Conservation (phyloP, 2,888 invertebrate genomes). For the Phoenoteleia sp. region DNA sequence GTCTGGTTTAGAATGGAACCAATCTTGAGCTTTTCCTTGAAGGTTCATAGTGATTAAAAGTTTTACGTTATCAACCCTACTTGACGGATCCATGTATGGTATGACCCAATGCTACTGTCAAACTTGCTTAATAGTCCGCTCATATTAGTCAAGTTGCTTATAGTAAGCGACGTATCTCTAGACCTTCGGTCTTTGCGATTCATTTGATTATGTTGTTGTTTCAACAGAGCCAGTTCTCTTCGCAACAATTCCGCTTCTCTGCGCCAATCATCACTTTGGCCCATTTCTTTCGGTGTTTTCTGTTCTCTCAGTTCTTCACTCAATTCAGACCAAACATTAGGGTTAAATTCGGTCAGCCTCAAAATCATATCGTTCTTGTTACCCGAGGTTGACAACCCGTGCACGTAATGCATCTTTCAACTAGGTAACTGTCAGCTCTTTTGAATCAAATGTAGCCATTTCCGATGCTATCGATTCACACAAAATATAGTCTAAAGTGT, state of each 20-base stretch:
- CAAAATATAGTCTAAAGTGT: too few relatives aligned
- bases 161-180: background rate
- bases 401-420: background rate
- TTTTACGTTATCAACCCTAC: conserved; percentile 36
- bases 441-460: background rate
- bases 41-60: conserved; percentile 46
- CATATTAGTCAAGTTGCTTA: background rate
- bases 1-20: conserved; percentile 67
- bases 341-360: background rate
- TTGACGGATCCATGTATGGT: conserved; percentile 54
- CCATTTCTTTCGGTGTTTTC: background rate
- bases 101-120: conserved; percentile 29
- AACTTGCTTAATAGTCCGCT: conserved; percentile 41
- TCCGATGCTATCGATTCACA: too few relatives aligned
- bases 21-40: conserved; percentile 49
- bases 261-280: background rate
- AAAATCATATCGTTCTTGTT: conserved; percentile 6
- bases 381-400: conserved; percentile 3
- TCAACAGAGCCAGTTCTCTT: too few relatives aligned
- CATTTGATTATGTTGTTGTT: too few relatives aligned
- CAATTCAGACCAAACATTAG: background rate
- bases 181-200: too few relatives aligned
- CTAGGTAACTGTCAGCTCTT: background rate
- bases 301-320: background rate
- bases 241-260: background rate